Evolutionary conservation across 2,797 vertebrate genomes (phyloP).

Genomic region (Dendrocincla tyrannina): DNA sequence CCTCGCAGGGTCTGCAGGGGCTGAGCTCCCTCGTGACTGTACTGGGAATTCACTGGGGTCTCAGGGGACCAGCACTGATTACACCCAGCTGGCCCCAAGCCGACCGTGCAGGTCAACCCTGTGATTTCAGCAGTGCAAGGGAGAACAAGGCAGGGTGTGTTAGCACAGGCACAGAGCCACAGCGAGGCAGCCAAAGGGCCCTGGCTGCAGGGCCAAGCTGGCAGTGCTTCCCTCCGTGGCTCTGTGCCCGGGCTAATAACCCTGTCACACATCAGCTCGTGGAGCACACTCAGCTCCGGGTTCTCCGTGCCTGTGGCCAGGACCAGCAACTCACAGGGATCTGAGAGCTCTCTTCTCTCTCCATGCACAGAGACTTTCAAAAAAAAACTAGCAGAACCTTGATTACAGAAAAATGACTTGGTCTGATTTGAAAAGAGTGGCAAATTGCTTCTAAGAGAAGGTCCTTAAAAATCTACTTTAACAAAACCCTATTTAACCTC

Average conservation of each 20-base stretch:
- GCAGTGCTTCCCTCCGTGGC: not conserved
- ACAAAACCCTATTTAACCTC: not conserved
- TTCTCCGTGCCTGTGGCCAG: not conserved
- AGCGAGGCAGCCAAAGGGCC: not conserved
- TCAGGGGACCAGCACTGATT: not conserved
- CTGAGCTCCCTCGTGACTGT: rapidly evolving
- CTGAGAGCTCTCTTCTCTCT: not conserved
- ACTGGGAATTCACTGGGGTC: not conserved
- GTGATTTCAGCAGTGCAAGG: not conserved
- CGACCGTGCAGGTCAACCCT: rapidly evolving
- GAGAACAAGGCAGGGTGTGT: not conserved
- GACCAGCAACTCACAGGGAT: not conserved
- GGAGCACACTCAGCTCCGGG: not conserved
- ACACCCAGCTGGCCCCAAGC: not conserved
- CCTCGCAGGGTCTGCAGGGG: not conserved
- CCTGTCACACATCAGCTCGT: not conserved
- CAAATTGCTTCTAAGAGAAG: not conserved
- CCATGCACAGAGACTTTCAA: not conserved
- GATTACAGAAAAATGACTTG: not conserved
- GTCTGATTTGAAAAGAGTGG: not conserved
- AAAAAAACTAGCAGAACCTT: not conserved
- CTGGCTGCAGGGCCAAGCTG: not conserved
- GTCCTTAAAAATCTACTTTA: not conserved
- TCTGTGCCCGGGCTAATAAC: not conserved
- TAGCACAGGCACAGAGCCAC: not conserved